These are phyloP conservation scores for Odobenus rosmarus DNA, from an alignment of 2,113 vertebrate genomes.

Conservation along the genomic window DNA sequence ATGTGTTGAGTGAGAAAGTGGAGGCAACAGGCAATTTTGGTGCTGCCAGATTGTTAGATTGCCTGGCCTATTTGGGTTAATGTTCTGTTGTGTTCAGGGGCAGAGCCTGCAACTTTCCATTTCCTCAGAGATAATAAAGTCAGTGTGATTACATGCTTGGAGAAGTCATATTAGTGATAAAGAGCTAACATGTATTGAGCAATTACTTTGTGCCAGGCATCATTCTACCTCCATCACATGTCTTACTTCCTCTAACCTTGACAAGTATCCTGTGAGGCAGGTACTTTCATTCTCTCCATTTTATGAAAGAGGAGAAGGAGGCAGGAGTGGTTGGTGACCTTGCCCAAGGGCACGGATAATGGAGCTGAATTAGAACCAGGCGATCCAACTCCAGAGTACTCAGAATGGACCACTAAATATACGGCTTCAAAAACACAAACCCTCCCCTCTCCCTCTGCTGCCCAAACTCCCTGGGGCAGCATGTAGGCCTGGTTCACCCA, in stretches of 20 bases:
- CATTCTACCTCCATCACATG: not conserved
- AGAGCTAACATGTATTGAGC: not conserved
- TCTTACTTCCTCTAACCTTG: not conserved
- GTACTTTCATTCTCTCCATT: not conserved
- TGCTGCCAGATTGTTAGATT: not conserved
- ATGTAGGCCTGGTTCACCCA: not conserved
- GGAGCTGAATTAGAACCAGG: not conserved
- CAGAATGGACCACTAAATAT: not conserved
- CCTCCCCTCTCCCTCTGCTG: not conserved
- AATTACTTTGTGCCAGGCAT: not conserved
- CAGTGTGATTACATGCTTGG: not conserved
- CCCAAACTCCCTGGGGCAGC: not conserved
- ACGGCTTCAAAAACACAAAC: not conserved
- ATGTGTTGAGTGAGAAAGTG: slow-evolving; percentile 4
- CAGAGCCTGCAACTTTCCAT: not conserved
- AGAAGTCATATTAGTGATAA: not conserved
- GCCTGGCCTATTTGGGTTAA: not conserved
- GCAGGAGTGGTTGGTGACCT: not conserved
- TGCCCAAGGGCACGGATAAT: not conserved
- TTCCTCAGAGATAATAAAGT: not conserved
- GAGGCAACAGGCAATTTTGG: not conserved
- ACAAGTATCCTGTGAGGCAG: not conserved
- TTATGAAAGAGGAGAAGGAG: not conserved
- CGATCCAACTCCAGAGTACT: not conserved
- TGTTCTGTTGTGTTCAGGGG: not conserved